Conservation (phyloP, 2,797 vertebrate genomes). For the Masticophis lateralis region DNA sequence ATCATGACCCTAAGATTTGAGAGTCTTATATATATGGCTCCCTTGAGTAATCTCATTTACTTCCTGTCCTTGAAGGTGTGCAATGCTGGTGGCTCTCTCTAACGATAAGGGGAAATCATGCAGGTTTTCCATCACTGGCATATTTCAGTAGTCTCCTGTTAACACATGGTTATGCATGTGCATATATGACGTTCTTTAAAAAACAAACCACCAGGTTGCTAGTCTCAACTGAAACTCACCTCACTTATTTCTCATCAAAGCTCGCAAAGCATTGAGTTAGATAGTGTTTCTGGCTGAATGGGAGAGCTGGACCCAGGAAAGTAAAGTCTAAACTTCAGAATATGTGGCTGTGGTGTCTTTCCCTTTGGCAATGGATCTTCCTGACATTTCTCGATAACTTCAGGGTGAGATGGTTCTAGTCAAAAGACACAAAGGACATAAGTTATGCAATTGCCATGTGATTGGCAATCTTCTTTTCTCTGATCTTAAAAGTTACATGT, state of each 20-base stretch:
- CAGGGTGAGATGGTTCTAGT: background rate
- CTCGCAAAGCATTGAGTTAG: background rate
- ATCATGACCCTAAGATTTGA: background rate
- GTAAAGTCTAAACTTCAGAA: background rate
- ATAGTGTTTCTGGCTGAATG: background rate
- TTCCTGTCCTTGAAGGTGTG: background rate
- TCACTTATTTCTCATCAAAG: background rate
- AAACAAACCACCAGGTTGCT: background rate
- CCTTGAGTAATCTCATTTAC: background rate
- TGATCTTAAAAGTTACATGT: background rate
- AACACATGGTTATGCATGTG: background rate
- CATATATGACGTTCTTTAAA: background rate
- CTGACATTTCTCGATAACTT: background rate
- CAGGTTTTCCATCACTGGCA: background rate
- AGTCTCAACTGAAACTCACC: background rate
- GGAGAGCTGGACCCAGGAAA: background rate
- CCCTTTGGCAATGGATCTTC: background rate
- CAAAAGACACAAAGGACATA: background rate
- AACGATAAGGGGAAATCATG: background rate
- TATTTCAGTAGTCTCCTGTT: background rate
- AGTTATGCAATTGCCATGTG: background rate
- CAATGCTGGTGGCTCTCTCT: background rate
- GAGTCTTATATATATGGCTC: background rate
- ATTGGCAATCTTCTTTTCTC: background rate
- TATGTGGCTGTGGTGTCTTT: background rate